Percentiles rank a stretch among this genome's conserved stretches.
Conservation (phyloP, 2,113 vertebrate species). For the Platycercus adscitus region DNA sequence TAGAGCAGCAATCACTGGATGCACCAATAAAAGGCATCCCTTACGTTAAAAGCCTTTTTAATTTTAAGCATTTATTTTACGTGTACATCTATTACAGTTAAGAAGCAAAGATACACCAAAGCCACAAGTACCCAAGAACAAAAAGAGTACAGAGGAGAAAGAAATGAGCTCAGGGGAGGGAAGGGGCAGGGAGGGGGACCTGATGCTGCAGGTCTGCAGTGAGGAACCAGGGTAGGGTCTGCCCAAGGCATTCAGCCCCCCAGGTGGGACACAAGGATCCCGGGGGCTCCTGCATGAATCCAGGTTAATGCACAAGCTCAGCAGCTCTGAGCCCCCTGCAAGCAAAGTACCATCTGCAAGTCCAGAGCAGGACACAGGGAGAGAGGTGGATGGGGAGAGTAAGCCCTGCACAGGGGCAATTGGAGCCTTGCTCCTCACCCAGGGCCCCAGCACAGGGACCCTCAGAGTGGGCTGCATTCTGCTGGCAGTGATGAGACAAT, state of each 20-base stretch:
- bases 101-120: constrained; percentile 66
- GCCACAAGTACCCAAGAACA: constrained; percentile 29
- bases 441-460: neutral
- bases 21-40: constrained; percentile 50
- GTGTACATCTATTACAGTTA: constrained; percentile 64
- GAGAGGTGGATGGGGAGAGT: neutral
- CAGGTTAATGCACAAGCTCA: neutral
- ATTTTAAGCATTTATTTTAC: constrained; percentile 61
- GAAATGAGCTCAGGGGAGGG: neutral
- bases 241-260: neutral
- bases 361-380: accelerated
- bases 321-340: neutral
- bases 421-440: neutral
- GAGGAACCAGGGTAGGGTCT: neutral
- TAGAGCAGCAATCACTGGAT: neutral
- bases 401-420: neutral
- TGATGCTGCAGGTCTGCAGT: neutral
- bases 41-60: constrained; percentile 62
- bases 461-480: neutral
- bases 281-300: neutral
- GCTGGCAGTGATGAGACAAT: neutral
- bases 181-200: neutral
- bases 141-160: constrained; percentile 36
- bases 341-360: neutral
- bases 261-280: neutral